Base-by-base conservation (phyloP, 2,797 vertebrate species). In the Neomorphus geoffroyi region DNA sequence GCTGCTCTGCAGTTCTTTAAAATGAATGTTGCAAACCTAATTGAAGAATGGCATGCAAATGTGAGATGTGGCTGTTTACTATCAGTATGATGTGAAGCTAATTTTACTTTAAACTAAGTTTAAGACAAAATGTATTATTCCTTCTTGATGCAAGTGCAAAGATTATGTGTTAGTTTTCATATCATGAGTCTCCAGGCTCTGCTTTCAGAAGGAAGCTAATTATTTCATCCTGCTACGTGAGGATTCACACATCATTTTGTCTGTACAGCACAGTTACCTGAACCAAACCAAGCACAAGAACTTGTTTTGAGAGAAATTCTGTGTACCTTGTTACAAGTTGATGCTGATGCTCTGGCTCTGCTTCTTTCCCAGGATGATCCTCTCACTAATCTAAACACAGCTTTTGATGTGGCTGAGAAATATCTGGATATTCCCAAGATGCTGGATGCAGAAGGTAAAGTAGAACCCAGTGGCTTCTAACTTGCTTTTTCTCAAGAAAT, bases 361-460 rank as follows among this genome's bases (percentile, higher is more conserved):
- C 88, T 89, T 80, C 62, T 86, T 96, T 90, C 58, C 26, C 96
- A 99, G 99, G 99, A 99, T 61, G 99, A 99, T 96, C 99, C 99
- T 75, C 98, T 99, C 98, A 99, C 99, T 96, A 99, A 99, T 96
- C 98, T 99, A 96, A 99, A 99, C 97, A 99, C 99, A 57, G 99
- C 99, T 91, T 99, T 99, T 86, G 99, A 99, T 51, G 99, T 99
- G 94, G 99, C 99, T 46, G 99, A 99, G 96, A 99, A 99, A 86
- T 99, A 99, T 66, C 97, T 99, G 96, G 99, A 99, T 98, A 99
- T 99, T 96, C 99, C 99, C n/a, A 99, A 99, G 97, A 99, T 99
- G 99, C 95, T 99, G 98, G 99, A 99, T 78, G 99, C 99, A 93
- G 99, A 99, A 98, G 99, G 99, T 99, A 97, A 98, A 90, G 88